Percentiles rank a stretch among this genome's conserved stretches.
Conservation (phyloP, 2,797 vertebrate genomes). For the Podarcis lilfordi region DNA sequence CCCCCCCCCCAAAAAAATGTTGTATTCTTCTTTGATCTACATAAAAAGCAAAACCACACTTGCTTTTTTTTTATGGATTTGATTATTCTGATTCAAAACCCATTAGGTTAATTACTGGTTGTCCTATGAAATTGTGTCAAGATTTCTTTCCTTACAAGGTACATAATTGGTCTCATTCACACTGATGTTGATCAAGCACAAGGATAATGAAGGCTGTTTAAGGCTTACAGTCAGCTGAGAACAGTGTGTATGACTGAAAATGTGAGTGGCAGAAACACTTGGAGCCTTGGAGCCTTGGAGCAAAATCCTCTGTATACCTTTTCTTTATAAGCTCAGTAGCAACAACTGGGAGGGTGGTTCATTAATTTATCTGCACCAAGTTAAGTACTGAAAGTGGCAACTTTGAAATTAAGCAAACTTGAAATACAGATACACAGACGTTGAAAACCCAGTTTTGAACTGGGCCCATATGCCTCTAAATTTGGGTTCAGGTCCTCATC, state of each 20-base stretch:
- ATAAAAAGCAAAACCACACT: not conserved
- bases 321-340: not conserved
- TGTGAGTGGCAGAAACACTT: not conserved
- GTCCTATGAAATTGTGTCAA: slow-evolving; percentile 3
- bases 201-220: slow-evolving; percentile 11
- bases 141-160: slow-evolving; percentile 19
- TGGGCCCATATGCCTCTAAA: no score
- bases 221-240: not conserved
- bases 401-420: not conserved
- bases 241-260: not conserved
- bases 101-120: slow-evolving; percentile 29
- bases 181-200: not conserved
- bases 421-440: not conserved
- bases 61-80: not conserved
- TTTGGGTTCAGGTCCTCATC: no score
- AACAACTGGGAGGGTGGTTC: not conserved
- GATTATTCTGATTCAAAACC: slow-evolving; percentile 25
- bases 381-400: not conserved
- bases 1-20: not conserved
- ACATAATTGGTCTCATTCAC: slow-evolving; percentile 5
- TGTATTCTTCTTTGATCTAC: not conserved
- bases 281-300: not conserved
- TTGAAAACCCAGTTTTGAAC: no score
- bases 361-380: not conserved
- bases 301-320: not conserved